Evolutionary conservation across 2,113 vertebrate genomes (phyloP), one percentile per base, ranked within the genome.

Genomic region (Scomber japonicus): DNA sequence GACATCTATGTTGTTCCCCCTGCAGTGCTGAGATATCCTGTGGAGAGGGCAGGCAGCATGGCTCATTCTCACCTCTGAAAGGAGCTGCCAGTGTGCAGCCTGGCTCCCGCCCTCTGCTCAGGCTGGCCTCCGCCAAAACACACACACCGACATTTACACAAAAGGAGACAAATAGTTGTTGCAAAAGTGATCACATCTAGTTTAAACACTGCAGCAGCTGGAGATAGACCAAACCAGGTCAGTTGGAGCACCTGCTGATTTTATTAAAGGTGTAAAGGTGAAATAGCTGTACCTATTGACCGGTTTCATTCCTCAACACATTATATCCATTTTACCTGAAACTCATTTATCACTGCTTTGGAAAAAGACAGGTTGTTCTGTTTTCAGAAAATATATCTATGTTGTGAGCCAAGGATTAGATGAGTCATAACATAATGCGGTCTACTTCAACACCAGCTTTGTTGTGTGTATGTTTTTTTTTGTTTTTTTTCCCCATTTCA

Each of bases 1-100:
- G 76, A 40, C 78, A 76, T 90, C 85, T 83, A 74, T 82, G 82
- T 63, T 1, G 55, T 48, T 30, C 56, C 62, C 71, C 80, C 75
- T 16, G 44, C 17, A 53, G 80, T 15, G 75, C 66, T 45, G 80
- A 80, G 75, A 77, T 40, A 71, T 84, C 81, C 86, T 9, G 78
- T 12, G 21, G 92, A 61, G 85, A 73, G 71, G 86, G 75, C 13
- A 61, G 66, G 81, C 76, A 40, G 84, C 82, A 82, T 71, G 83
- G 64, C 87, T 94, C 90, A 91, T 93, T 91, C 74, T 92, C 91
- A 88, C 88, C 88, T 90, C 89, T 75, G 89, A 92, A 87, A 87
- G 87, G 88, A 85, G 84, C 85, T 77, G 85, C 61, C 49, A 63
- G 73, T 76, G 84, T 80, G 84, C 74, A 27, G 50, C 63, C 79